Conservation (phyloP, 2,113 vertebrate species). For the Pelobates fuscus region DNA sequence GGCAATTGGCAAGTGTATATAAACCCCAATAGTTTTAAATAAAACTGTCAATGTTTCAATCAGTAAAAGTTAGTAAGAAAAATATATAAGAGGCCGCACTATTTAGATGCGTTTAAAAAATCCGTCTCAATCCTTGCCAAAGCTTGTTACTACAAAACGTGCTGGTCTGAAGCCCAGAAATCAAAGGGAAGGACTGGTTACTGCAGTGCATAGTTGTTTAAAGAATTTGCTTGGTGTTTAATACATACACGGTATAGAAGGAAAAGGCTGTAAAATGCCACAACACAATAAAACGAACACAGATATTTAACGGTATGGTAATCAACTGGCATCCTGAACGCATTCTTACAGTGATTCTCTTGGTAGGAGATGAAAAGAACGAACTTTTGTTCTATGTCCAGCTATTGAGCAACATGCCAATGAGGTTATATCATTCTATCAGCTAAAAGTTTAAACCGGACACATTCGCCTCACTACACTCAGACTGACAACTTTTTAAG, state of each 20-base stretch:
- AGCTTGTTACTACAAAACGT: slow-evolving; percentile 4
- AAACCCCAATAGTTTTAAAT: too few species aligned
- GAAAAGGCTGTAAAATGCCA: slow-evolving; percentile 10
- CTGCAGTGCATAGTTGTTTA: not conserved
- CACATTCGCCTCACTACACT: slow-evolving; percentile 12
- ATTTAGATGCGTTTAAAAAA: too few species aligned
- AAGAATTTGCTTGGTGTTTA: slow-evolving; percentile 2
- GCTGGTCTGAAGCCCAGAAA: slow-evolving; percentile 12
- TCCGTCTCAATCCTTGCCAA: too few species aligned
- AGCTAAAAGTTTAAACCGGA: slow-evolving; percentile 17
- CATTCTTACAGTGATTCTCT: not conserved
- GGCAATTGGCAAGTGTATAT: too few species aligned
- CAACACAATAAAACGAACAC: not conserved
- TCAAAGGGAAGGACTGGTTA: slow-evolving; percentile 8
- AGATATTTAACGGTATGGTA: slow-evolving; percentile 21
- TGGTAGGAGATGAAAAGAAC: slow-evolving; percentile 27
- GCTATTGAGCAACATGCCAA: slow-evolving; percentile 36
- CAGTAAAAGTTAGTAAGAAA: too few species aligned
- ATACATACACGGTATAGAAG: slow-evolving; percentile 10
- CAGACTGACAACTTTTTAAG: too few species aligned
- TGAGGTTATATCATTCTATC: slow-evolving; percentile 13
- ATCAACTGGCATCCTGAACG: not conserved
- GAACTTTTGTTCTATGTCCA: slow-evolving; percentile 17
- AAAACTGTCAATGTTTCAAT: too few species aligned
- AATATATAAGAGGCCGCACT: too few species aligned